Percentiles rank a stretch among this genome's conserved stretches.
phyloP scores from a whole-genome alignment of 2,797 vertebrate genomes.

The Sylvia borin region DNA sequence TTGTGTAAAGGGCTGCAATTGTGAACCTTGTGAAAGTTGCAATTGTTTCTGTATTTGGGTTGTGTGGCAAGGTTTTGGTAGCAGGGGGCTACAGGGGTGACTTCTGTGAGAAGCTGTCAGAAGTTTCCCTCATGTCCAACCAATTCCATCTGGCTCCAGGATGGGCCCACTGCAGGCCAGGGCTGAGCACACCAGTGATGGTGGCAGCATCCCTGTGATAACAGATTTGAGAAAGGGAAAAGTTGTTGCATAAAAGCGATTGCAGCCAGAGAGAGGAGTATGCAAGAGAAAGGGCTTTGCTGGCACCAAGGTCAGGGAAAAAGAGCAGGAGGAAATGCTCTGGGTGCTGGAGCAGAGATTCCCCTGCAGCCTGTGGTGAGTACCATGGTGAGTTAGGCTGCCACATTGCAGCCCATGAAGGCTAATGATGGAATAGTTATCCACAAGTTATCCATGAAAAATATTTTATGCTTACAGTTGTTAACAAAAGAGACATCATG shows the following conservation, averaged over 20 bases:
- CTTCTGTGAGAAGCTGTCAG: not conserved
- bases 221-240: not conserved
- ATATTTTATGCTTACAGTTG: not conserved
- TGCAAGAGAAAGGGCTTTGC: not conserved
- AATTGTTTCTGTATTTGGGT: not conserved
- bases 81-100: not conserved
- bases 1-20: rapidly evolving
- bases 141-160: not conserved
- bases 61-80: not conserved
- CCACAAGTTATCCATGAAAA: not conserved
- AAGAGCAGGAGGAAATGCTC: not conserved
- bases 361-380: not conserved
- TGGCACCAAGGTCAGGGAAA: not conserved
- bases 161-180: not conserved
- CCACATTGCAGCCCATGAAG: not conserved
- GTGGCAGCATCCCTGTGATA: not conserved
- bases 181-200: too few relatives aligned
- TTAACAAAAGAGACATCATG: not conserved
- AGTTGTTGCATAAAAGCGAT: not conserved
- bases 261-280: not conserved
- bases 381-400: not conserved
- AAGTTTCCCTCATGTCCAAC: rapidly evolving
- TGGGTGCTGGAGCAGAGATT: not conserved
- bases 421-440: not conserved
- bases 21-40: not conserved